A percentile compares a stretch with the other conserved stretches of the same genome.
Conservation (phyloP, 2,113 vertebrate species). For the Oryzias curvinotus region DNA sequence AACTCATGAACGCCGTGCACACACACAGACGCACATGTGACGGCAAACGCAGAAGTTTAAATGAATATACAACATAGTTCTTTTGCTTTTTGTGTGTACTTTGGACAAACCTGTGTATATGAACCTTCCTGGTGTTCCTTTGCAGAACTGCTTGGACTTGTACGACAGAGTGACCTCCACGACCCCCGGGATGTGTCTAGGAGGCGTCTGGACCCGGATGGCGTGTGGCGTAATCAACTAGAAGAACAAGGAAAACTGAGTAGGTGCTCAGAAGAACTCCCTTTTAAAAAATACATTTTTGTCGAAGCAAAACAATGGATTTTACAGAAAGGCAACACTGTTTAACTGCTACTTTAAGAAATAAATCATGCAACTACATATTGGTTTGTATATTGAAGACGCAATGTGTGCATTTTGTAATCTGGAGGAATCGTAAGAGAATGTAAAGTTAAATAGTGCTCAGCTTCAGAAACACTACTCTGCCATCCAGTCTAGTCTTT, state of each 20-base stretch:
- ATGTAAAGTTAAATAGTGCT: too few relatives aligned
- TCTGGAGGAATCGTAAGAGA: too few relatives aligned
- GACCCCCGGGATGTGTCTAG: constrained; percentile 73
- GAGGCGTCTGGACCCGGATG: constrained; percentile 73
- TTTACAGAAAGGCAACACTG: too few relatives aligned
- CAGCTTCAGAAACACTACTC: too few relatives aligned
- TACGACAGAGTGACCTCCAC: constrained; percentile 74
- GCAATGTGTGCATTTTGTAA: too few relatives aligned
- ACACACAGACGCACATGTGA: constrained; percentile 5
- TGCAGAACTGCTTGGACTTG: constrained; percentile 77
- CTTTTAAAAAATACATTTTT: neutral
- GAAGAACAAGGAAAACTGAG: constrained; percentile 27
- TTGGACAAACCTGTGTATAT: constrained; percentile 67
- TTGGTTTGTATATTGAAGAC: too few relatives aligned
- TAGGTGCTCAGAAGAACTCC: neutral
- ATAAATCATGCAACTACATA: too few relatives aligned
- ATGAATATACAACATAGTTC: neutral
- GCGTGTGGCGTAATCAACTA: constrained; percentile 67
- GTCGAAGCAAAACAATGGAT: neutral
- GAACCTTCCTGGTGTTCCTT: constrained; percentile 71
- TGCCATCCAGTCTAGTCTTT: too few relatives aligned
- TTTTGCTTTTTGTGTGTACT: neutral
- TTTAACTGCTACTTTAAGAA: too few relatives aligned
- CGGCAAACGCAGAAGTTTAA: neutral
- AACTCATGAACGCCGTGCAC: constrained; percentile 75